A percentile compares a stretch with the other conserved stretches of the same genome.
Evolutionary conservation across 2,113 vertebrate genomes (phyloP).

Genomic region (Leucosticte australis): DNA sequence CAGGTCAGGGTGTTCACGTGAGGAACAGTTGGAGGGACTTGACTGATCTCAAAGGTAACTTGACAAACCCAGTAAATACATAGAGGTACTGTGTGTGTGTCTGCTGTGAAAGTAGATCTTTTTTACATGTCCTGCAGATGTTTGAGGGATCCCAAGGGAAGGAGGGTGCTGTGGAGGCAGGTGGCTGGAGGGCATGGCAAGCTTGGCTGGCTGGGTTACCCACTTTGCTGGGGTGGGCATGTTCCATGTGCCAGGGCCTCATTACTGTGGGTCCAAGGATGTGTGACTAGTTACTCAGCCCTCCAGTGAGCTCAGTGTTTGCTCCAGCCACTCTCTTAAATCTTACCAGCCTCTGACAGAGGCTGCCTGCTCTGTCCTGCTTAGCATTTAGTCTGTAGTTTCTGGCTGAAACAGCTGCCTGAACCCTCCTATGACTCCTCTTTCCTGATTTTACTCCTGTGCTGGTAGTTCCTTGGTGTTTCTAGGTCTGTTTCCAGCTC

Average conservation of each 20-base stretch:
- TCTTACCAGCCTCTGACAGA: not conserved
- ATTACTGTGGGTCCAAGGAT: rapidly evolving
- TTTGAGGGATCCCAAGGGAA: not conserved
- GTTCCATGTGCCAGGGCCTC: not conserved
- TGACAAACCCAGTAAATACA: not conserved
- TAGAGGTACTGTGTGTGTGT: not conserved
- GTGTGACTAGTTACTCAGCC: not conserved
- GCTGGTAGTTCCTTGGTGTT: not conserved
- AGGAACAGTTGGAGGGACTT: not conserved
- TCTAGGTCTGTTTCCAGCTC: not conserved
- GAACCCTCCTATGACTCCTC: not conserved
- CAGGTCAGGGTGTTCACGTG: not conserved
- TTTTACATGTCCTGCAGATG: not conserved
- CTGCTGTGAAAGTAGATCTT: not conserved
- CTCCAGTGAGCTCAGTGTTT: not conserved
- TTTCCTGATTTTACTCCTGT: not conserved
- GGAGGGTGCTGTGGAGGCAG: rapidly evolving
- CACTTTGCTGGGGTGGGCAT: not conserved
- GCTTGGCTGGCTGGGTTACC: not conserved
- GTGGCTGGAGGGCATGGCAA: not conserved
- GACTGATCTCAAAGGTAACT: not conserved
- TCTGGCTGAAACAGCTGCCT: not conserved
- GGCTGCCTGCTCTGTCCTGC: not conserved
- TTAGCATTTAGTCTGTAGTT: not conserved
- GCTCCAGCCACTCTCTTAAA: not conserved